phyloP scores from a whole-genome alignment of 2,113 vertebrate genomes.

The Mormoops blainvillei region DNA sequence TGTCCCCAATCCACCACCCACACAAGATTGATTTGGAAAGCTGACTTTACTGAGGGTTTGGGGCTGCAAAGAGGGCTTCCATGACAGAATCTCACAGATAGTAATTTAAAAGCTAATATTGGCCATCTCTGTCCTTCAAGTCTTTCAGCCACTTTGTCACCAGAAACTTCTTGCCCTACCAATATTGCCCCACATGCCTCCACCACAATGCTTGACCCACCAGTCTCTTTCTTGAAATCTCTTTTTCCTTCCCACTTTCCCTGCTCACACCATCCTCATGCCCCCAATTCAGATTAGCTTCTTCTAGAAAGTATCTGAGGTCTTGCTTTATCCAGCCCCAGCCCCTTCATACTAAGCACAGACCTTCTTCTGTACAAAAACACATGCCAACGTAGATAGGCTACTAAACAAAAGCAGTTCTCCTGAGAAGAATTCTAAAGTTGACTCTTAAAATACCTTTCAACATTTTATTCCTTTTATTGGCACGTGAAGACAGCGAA shows the following conservation, averaged over 20 bases:
- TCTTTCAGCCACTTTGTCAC: background rate
- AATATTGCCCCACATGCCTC: background rate
- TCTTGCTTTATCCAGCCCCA: background rate
- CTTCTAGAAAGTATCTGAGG: background rate
- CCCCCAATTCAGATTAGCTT: background rate
- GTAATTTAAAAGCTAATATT: background rate
- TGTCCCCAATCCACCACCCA: background rate
- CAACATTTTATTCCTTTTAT: background rate
- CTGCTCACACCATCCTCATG: background rate
- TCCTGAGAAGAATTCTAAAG: background rate
- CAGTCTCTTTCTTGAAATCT: background rate
- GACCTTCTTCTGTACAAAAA: background rate
- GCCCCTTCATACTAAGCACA: background rate
- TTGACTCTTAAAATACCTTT: background rate
- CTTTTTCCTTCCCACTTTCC: background rate
- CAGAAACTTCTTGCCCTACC: background rate
- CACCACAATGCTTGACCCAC: accelerated
- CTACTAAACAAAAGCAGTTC: background rate
- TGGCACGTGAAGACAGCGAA: background rate
- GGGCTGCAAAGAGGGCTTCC: background rate
- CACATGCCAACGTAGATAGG: background rate
- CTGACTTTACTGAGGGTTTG: background rate
- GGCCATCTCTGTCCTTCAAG: background rate
- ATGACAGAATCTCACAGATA: background rate
- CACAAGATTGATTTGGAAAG: background rate